Percentiles rank a stretch among this genome's conserved stretches.
Evolutionary conservation across 2,797 vertebrate genomes (phyloP).

Genomic region (Setipinna tenuifilis): DNA sequence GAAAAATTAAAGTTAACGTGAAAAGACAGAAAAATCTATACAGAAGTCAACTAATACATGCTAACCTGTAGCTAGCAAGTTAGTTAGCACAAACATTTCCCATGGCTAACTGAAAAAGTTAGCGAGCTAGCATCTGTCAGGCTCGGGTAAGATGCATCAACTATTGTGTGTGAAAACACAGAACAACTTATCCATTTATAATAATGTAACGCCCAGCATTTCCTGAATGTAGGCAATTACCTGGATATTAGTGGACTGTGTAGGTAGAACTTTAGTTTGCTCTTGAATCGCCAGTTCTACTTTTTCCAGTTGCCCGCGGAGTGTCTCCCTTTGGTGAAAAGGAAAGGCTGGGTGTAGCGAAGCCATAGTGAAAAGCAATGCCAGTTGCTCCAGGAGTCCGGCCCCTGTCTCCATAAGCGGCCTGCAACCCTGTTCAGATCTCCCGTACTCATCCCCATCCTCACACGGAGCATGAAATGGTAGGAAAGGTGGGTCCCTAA

Average conservation of each 20-base stretch:
- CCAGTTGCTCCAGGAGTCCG: slow-evolving; percentile 83
- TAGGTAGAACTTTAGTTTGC: slow-evolving; percentile 18
- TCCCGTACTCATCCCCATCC: slow-evolving; percentile 56
- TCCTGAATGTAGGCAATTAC: neutral
- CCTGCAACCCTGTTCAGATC: slow-evolving; percentile 57
- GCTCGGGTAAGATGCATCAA: neutral
- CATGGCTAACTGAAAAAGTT: neutral
- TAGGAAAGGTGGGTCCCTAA: slow-evolving; percentile 55
- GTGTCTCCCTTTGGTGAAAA: slow-evolving; percentile 89
- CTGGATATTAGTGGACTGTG: neutral
- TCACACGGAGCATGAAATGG: slow-evolving; percentile 49
- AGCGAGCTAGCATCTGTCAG: neutral
- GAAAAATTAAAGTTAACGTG: neutral
- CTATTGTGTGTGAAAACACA: neutral
- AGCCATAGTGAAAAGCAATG: slow-evolving; percentile 92
- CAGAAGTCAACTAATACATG: neutral
- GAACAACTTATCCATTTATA: neutral
- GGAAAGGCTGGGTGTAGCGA: slow-evolving; percentile 92
- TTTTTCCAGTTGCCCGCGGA: slow-evolving; percentile 82
- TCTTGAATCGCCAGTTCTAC: slow-evolving; percentile 72
- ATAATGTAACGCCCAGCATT: neutral
- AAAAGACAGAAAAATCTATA: neutral
- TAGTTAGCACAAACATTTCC: neutral
- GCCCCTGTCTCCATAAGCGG: slow-evolving; percentile 57
- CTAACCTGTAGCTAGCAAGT: slow-evolving; percentile 16